phyloP scores from a whole-genome alignment of 2,797 vertebrate species.

The Propithecus deckenii region DNA sequence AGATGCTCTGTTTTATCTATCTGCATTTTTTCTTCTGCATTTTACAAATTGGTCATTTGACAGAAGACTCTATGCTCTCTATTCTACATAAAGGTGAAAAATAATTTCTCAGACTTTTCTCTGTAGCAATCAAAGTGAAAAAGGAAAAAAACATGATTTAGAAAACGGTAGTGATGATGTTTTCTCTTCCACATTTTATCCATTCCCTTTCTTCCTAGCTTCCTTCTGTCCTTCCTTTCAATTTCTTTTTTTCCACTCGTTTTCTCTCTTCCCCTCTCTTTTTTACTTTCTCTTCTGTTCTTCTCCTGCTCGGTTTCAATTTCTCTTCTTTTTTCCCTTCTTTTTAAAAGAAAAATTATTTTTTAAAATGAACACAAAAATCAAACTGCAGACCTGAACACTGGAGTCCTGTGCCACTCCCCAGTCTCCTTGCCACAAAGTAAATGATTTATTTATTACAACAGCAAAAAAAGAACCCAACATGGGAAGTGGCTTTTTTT shows the following conservation, averaged over 20 bases:
- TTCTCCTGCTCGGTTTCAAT: not conserved
- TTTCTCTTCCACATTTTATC: not conserved
- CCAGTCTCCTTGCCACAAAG: not conserved
- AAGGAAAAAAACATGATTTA: no score
- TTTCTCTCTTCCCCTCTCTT: fast-evolving
- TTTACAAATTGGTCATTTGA: not conserved
- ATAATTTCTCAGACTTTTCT: not conserved
- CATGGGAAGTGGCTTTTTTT: not conserved
- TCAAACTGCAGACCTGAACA: not conserved
- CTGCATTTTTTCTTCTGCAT: not conserved
- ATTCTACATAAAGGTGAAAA: not conserved
- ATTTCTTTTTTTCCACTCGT: no score
- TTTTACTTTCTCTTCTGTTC: no score
- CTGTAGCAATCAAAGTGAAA: not conserved
- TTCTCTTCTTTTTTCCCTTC: not conserved
- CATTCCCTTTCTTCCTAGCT: not conserved
- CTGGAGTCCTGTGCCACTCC: not conserved
- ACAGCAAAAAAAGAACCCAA: not conserved
- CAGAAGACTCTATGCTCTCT: not conserved
- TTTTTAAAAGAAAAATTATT: not conserved
- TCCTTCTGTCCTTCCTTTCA: not conserved
- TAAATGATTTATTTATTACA: not conserved
- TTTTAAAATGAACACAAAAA: not conserved
- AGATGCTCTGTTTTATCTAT: not conserved
- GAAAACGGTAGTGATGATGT: not conserved